phyloP scores from a whole-genome alignment of 1,140 invertebrate species.

The Scaptomyza montana region DNA sequence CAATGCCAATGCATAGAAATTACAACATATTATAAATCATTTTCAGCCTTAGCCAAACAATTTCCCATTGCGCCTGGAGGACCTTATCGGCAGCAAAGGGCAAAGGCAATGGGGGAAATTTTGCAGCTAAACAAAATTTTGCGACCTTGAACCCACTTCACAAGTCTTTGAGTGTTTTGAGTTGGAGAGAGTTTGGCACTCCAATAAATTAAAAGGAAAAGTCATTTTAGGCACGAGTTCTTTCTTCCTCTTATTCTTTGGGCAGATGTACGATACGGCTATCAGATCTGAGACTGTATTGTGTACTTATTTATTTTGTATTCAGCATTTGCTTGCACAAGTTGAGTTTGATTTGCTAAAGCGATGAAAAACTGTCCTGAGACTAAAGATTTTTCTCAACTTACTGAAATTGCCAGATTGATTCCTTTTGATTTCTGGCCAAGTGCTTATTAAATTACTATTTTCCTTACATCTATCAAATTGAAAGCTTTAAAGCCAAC shows the following conservation, averaged over 20 bases:
- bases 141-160: constrained; percentile 14
- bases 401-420: too few species aligned
- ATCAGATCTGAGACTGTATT: background rate
- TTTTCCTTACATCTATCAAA: too few species aligned
- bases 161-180: background rate
- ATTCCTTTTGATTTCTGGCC: too few species aligned
- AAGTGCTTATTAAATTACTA: too few species aligned
- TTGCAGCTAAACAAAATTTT: constrained; percentile 33
- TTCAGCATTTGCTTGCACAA: background rate
- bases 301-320: constrained; percentile 1
- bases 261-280: background rate
- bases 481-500: too few species aligned
- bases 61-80: constrained; percentile 52
- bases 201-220: constrained; percentile 2
- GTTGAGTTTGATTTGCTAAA: background rate
- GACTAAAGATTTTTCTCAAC: too few species aligned
- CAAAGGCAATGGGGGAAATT: constrained; percentile 18
- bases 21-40: constrained; percentile 81
- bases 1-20: constrained; percentile 64
- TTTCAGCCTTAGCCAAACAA: constrained; percentile 70
- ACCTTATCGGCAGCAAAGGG: constrained; percentile 37
- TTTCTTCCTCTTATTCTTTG: background rate
- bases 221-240: background rate
- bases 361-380: background rate
- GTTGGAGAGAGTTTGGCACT: background rate